Evolutionary conservation across 2,888 invertebrate species (phyloP), one percentile per base, ranked within the genome.

Genomic region (Teleiodes luculella): DNA sequence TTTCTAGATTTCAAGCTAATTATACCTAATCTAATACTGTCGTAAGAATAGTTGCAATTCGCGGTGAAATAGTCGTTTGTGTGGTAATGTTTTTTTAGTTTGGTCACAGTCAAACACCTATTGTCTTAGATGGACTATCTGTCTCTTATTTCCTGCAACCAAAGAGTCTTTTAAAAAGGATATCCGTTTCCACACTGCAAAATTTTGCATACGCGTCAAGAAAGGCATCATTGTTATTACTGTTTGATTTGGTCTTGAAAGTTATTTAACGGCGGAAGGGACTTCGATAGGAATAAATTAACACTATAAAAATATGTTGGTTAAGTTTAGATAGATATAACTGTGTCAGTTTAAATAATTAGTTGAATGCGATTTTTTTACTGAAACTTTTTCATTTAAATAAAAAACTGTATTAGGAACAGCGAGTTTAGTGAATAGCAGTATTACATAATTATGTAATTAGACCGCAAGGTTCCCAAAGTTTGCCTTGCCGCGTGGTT

Each of bases 161-260:
- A 11, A 13, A 30, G 69, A 63, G 68, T 75, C 60, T 68, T 62
- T 61, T 60, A 66, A 72, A 71, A 11, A 83, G 87, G 87, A 87
- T 72, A 72, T 88, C 87, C 87, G 87, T 76, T 88, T 87, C 87
- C 87, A 84, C 68, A 62, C 63, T 63, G 63, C 63, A 66, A 58
- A 68, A 68, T 78, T 83, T 78, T 78, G 74, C 81, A 84, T 84
- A 72, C 52, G 14, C n/a, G 1, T 31, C 18, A 68, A 66, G 78
- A 79, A 80, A 78, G 75, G 70, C 65, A 63, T 69, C 65, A 59
- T 33, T 18, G 14, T n/a, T n/a, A n/a, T n/a, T 13, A 13, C 3
- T 2, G 24, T 7, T 37, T 7, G 20, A 49, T 49, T 70, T 61
- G 59, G 61, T 57, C 60, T 58, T 63, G 62, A 66, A 61, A 61